phyloP scores from a whole-genome alignment of 2,113 vertebrate species.

The Lophura nycthemera region DNA sequence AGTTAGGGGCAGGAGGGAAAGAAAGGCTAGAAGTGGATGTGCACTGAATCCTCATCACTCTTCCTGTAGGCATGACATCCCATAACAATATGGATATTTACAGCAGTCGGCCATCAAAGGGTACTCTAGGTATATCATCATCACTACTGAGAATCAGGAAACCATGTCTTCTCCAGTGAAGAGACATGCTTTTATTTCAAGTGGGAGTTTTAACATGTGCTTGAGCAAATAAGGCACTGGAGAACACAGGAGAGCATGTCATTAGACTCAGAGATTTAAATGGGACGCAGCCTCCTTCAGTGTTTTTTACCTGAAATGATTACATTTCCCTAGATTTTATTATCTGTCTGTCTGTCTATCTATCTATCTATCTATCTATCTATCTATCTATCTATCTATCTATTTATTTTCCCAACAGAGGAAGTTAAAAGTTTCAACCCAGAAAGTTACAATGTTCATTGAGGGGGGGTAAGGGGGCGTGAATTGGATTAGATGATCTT shows the following conservation, averaged over 20 bases:
- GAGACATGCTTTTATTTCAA: background rate
- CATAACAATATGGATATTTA: background rate
- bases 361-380: too few species aligned
- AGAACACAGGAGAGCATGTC: accelerated
- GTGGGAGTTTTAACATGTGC: background rate
- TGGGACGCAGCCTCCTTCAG: background rate
- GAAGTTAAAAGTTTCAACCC: background rate
- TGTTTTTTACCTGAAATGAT: background rate
- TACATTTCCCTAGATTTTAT: background rate
- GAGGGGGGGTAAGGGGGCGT: too few species aligned
- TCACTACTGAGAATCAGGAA: background rate
- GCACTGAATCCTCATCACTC: background rate
- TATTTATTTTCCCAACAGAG: too few species aligned
- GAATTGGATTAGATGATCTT: too few species aligned
- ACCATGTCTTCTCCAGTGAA: background rate
- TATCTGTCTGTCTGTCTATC: too few species aligned
- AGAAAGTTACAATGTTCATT: background rate
- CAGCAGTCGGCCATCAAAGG: background rate
- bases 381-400: too few species aligned
- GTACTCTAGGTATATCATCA: too few species aligned
- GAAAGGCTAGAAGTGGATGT: background rate
- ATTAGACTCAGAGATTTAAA: background rate
- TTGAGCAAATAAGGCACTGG: background rate
- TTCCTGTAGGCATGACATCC: background rate
- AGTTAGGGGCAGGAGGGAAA: background rate